Conservation (phyloP, 2,888 invertebrate genomes). For the Hyposoter dolosus region DNA sequence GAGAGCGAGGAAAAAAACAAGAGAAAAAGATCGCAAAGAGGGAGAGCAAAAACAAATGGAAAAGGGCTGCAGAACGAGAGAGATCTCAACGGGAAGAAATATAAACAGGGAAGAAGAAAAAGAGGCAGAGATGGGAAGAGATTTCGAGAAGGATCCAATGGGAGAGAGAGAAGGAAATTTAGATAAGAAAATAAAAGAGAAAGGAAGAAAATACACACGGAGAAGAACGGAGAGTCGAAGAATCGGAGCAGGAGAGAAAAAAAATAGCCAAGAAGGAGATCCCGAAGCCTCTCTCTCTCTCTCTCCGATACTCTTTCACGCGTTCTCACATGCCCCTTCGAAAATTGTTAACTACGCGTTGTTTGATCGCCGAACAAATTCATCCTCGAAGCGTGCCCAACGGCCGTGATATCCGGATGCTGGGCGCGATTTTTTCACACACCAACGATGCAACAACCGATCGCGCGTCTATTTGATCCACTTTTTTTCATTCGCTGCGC, state of each 20-base stretch:
- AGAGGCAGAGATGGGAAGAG: constrained; percentile 51
- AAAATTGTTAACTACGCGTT: constrained; percentile 77
- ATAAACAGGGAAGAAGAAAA: not conserved
- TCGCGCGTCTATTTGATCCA: constrained; percentile 42
- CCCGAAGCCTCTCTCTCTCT: constrained; percentile 14
- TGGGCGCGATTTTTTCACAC: constrained; percentile 38
- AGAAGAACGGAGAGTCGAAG: not conserved
- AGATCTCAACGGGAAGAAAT: constrained; percentile 17
- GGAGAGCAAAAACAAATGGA: not conserved
- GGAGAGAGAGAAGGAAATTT: not conserved
- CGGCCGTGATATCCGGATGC: constrained; percentile 59
- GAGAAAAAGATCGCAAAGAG: not conserved
- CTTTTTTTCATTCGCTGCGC: constrained; percentile 10
- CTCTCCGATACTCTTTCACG: constrained; percentile 46
- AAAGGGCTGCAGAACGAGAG: constrained; percentile 45
- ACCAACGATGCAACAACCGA: constrained; percentile 55
- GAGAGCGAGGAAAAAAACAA: not conserved
- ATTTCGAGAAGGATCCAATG: constrained; percentile 9
- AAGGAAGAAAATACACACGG: not conserved
- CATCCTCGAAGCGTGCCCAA: constrained; percentile 71
- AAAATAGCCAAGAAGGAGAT: constrained; percentile 47
- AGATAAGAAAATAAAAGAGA: constrained; percentile 52
- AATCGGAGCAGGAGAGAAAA: not conserved
- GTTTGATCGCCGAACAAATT: constrained; percentile 78
- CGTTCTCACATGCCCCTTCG: constrained; percentile 59